Conservation (phyloP, 2,113 vertebrate genomes). For the Syrrhaptes paradoxus region DNA sequence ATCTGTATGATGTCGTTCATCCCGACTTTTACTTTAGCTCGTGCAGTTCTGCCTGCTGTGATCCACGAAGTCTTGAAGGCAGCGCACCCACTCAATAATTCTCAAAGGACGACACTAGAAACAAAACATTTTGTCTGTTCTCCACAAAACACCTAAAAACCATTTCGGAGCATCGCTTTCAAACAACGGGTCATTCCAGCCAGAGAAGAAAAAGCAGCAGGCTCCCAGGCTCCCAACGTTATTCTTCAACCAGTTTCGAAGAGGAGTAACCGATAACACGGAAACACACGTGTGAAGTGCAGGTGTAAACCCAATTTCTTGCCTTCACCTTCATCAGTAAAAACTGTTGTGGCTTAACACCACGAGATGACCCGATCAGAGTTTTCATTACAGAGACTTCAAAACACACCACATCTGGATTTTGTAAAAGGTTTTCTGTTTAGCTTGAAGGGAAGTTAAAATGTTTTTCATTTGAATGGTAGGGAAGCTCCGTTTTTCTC, state of each 20-base stretch:
- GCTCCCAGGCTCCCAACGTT: background rate
- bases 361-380: background rate
- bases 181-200: rapidly evolving
- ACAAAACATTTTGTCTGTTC: background rate
- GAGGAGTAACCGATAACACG: background rate
- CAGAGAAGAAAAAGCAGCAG: background rate
- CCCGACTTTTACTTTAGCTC: background rate
- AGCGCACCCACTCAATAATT: background rate
- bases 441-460: background rate
- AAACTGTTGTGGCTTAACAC: background rate
- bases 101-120: background rate
- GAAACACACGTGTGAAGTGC: no score
- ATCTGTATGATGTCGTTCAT: rapidly evolving
- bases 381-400: background rate
- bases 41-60: background rate
- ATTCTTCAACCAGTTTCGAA: background rate
- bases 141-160: background rate
- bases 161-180: background rate
- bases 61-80: background rate
- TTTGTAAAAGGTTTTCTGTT: background rate
- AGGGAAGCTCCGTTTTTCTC: background rate
- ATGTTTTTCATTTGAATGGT: background rate
- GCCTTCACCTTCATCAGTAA: background rate
- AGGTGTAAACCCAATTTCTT: no score
- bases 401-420: background rate